Base-by-base conservation (phyloP, 2,888 invertebrate species). In the Nymphalis c-album region DNA sequence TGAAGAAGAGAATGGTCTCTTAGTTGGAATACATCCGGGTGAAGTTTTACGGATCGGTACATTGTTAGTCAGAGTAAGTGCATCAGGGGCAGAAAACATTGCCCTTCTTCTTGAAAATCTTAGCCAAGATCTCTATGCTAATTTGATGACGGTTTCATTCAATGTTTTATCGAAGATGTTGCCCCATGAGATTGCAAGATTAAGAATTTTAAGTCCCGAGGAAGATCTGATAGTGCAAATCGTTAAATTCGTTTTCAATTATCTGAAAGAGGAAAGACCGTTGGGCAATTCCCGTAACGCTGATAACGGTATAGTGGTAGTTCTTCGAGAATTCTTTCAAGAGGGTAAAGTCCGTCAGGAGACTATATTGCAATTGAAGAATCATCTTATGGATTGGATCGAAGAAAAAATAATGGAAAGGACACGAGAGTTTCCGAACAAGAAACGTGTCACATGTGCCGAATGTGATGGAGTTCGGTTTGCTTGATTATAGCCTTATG, bases 271-370 rank as follows among this genome's bases (percentile, higher is more conserved):
- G 6, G 40, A 86, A 40, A 81, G 88, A 64, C 91, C 91, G 5
- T 71, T 92, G 0, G 91, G 91, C 0, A 86, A 88, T 0, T 79
- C 80, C 66, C 69, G 75, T 1, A 79, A 86, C 1, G 77, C 75
- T 0, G 92, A 92, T 64, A 87, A 87, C 46, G 84, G 86, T 3
- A 87, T 92, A n/a, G 67, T 84, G 0, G 76, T 86, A 17, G 81
- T 90, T 1, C 67, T 93, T 10, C 87, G 84, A 69, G 88, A 90
- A 70, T 92, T 92, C 73, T 92, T 92, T 77, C 88, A 90, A 75
- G 87, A 92, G 20, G 92, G 92, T 0, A 73, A 80, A 0, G 79
- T 93, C 6, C 80, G 85, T 7, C 84, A 85, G 67, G 87, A 87
- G 0, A 88, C 88, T 0, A 86, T 92, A 62, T 64, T 90, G 62